Percentiles rank a stretch among this genome's conserved stretches.
Evolutionary conservation across 2,113 vertebrate species (phyloP).

Genomic region (Orycteropus afer): DNA sequence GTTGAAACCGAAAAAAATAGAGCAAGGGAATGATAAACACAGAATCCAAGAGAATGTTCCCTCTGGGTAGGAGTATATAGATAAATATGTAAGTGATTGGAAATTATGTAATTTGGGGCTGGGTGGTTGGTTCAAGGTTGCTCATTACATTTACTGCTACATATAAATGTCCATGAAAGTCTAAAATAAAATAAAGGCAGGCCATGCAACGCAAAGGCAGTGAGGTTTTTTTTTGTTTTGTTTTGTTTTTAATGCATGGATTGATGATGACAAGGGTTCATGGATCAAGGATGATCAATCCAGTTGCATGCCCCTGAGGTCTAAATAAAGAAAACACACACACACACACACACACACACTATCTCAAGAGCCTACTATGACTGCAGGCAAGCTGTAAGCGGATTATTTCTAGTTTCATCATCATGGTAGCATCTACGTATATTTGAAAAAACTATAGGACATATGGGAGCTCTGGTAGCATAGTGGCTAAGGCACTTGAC

Average conservation of each 20-base stretch:
- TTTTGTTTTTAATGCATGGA: too few relatives aligned
- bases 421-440: neutral
- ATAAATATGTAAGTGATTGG: neutral
- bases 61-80: neutral
- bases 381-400: conserved; percentile 13
- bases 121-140: neutral
- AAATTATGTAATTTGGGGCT: neutral
- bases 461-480: too few relatives aligned
- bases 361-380: neutral
- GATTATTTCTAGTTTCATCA: conserved; percentile 28
- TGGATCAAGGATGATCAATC: conserved; percentile 50
- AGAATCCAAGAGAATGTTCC: neutral
- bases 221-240: too few relatives aligned
- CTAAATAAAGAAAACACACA: conserved; percentile 14
- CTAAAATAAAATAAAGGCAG: conserved; percentile 33
- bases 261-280: conserved; percentile 2
- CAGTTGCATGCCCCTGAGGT: neutral
- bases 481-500: too few relatives aligned
- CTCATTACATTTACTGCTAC: neutral
- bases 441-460: neutral
- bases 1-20: neutral
- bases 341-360: neutral
- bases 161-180: neutral
- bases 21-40: neutral
- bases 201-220: too few relatives aligned